phyloP scores from a whole-genome alignment of 2,113 vertebrate species.

The Accipiter virgatus region DNA sequence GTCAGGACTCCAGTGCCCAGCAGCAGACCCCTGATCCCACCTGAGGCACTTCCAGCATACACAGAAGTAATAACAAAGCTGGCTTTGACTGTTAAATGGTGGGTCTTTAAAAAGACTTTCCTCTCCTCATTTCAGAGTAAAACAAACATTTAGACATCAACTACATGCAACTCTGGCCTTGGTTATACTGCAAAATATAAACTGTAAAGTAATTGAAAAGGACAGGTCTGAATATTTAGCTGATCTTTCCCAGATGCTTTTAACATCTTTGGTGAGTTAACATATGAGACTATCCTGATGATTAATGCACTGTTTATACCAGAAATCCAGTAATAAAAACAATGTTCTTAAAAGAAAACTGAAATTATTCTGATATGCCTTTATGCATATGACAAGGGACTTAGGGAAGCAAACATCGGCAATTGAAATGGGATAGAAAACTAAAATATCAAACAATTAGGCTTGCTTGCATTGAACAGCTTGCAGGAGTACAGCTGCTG shows the following conservation, averaged over 20 bases:
- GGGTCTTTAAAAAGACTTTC: neutral
- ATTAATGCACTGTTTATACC: neutral
- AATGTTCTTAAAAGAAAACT: neutral
- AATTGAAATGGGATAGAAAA: neutral
- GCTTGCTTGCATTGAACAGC: neutral
- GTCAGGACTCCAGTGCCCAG: neutral
- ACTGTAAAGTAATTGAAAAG: neutral
- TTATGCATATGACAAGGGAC: neutral
- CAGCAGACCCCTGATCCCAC: neutral
- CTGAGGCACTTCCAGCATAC: neutral
- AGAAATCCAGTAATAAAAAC: neutral
- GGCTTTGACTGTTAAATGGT: neutral
- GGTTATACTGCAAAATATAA: neutral
- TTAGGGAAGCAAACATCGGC: neutral
- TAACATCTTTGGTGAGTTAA: neutral
- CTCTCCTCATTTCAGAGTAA: neutral
- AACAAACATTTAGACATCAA: neutral
- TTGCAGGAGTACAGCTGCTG: neutral
- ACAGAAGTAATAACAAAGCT: neutral
- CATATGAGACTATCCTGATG: neutral
- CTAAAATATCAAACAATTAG: neutral
- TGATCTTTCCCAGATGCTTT: conserved; percentile 13
- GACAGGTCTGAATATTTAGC: neutral
- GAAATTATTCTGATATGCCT: neutral
- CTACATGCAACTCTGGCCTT: neutral